Evolutionary conservation across 2,888 invertebrate genomes (phyloP), one percentile per base, ranked within the genome.

Genomic region (Melinaea menophilus): DNA sequence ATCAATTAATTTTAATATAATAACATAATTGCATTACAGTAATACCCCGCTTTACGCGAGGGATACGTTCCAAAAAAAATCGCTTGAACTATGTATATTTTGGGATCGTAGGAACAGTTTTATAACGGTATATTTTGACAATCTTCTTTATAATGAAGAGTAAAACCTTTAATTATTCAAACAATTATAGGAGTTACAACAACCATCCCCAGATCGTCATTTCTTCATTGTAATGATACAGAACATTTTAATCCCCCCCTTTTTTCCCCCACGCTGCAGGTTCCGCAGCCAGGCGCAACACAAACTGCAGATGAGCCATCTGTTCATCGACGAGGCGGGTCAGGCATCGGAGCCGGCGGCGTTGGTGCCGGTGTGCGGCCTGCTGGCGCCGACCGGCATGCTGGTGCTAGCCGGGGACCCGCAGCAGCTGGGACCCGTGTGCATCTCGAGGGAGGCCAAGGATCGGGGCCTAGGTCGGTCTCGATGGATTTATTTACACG

Each of bases 301-400:
- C 68, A 77, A 74, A 68, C 66, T 82, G 34, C 71, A 75, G 72
- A 95, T 98, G 82, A 94, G 96, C 0, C 98, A 98, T 81, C 92
- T 97, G 22, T 92, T 98, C 72, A 92, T 98, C 58, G 98, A 98
- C 81, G 98, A 98, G 88, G 96, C 97, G 13, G 98, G 97, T 0
- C 97, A 98, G 82, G 95, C 96, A 11, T 94, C 94, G 0, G 98
- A 98, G 84, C 95, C 98, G 31, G 96, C 97, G 78, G 91, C 94
- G 54, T 88, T 97, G 87, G 72, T 71, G 59, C 74, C 71, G 7
- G 56, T 68, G 35, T 68, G 69, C 34, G 71, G 69, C 65, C 73
- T 79, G 12, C 73, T 85, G 64, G 93, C 97, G 69, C 94, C 97
- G 7, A 87, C 92, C 4, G 91, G 94, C 0, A 94, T 93, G 73